Evolutionary conservation across 2,888 invertebrate species (phyloP), one percentile per base, ranked within the genome.

Genomic region (Physocephala rufipes): DNA sequence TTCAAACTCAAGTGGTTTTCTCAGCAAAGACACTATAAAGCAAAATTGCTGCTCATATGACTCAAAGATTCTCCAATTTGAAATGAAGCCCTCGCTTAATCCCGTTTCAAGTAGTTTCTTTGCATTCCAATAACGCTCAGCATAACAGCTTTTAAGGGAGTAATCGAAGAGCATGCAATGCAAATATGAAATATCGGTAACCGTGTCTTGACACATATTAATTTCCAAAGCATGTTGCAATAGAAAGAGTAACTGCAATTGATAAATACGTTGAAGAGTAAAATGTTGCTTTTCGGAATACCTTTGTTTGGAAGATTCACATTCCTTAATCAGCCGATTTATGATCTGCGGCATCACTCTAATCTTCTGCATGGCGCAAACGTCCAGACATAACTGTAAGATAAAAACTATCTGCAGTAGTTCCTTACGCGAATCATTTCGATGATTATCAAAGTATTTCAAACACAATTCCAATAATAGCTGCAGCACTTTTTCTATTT

Each of bases 251-350:
- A 81, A 71, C 0, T 82, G 72, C 2, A 83, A 55, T 13, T 81
- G 80, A 24, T 80, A 76, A 0, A 84, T 73, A 2, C 84, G 82
- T 2, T 80, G 78, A 15, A 79, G 73, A 19, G 75, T 73, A 3
- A 79, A 75, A n/a, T 76, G 77, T 26, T 76, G 74, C 7, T 74
- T 74, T 0, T 73, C 61, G 0, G 72, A 16, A 47, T 76, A 79
- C 7, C 74, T 74, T 0, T 28, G 4, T 0, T 74, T 71, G 2
- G 82, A 61, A 1, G 71, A 73, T 5, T 43, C 24, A 1, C 76
- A 76, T 15, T 78, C 74, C 13, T 24, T 4, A 0, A 73, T 66
- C 4, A 84, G 26, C 7, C 74, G 74, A 24, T 70, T 16, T 51
- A 80, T 53, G 36, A 68, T 7, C 4, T 2, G 0, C 0, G 71